phyloP scores from a whole-genome alignment of 2,113 vertebrate genomes.

The Prionailurus bengalensis region DNA sequence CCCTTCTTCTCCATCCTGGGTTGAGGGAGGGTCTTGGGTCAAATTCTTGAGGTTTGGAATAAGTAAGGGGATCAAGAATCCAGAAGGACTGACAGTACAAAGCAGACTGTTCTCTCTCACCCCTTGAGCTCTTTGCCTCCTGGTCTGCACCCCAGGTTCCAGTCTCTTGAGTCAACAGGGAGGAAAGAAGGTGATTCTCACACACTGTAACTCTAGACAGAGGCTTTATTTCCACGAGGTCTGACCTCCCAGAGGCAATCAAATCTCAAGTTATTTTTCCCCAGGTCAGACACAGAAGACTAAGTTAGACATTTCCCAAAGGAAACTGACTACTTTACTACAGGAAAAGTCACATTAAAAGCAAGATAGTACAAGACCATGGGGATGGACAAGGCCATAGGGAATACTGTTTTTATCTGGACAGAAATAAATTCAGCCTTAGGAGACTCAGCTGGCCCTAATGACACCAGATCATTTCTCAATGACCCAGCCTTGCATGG shows the following conservation, averaged over 20 bases:
- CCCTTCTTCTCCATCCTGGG: constrained; percentile 22
- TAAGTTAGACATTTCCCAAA: constrained; percentile 73
- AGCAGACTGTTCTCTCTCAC: not conserved
- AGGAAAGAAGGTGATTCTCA: not conserved
- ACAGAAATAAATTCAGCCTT: constrained; percentile 67
- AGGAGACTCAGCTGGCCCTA: constrained; percentile 49
- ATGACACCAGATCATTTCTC: constrained; percentile 67
- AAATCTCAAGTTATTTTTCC: constrained; percentile 63
- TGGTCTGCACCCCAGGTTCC: not conserved
- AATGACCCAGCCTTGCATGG: constrained; percentile 46
- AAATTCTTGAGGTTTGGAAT: constrained; percentile 24
- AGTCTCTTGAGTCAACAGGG: not conserved
- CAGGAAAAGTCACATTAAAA: constrained; percentile 75
- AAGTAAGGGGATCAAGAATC: not conserved
- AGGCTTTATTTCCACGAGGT: not conserved
- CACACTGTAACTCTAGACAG: constrained; percentile 32
- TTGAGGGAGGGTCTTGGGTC: not conserved
- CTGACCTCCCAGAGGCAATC: constrained; percentile 60
- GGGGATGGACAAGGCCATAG: constrained; percentile 51
- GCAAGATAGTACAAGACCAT: constrained; percentile 60
- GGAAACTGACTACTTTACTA: constrained; percentile 61
- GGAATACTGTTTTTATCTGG: constrained; percentile 71
- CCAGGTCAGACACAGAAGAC: constrained; percentile 68
- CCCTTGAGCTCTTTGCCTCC: not conserved
- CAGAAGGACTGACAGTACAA: not conserved